Evolutionary conservation across 2,113 vertebrate species (phyloP).

Genomic region (Anarhynchus alexandrinus): DNA sequence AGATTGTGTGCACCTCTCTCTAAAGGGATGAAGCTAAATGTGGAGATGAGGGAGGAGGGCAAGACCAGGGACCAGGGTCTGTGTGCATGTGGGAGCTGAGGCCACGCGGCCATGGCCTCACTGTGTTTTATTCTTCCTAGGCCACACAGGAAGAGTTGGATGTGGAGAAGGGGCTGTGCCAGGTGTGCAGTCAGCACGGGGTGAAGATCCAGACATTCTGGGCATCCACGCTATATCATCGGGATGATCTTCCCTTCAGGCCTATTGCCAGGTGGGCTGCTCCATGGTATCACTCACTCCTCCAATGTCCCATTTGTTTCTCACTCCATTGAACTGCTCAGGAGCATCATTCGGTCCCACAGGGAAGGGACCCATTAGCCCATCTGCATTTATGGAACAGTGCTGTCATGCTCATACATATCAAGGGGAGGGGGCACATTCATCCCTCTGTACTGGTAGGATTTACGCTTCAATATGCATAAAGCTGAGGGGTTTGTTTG

Average conservation of each 20-base stretch:
- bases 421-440: neutral
- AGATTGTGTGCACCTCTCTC: neutral
- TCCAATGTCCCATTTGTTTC: neutral
- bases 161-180: constrained; percentile 74
- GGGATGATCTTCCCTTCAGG: constrained; percentile 78
- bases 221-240: constrained; percentile 80
- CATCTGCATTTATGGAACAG: neutral
- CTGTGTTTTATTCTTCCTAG: constrained; percentile 3
- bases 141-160: constrained; percentile 78
- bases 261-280: constrained; percentile 72
- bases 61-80: neutral
- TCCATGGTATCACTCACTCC: rapidly evolving
- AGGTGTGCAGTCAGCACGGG: constrained; percentile 71
- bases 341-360: neutral
- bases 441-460: neutral
- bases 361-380: neutral
- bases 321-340: neutral
- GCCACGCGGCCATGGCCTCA: neutral
- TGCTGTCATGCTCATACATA: neutral
- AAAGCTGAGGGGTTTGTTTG: neutral
- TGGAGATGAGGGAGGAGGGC: neutral
- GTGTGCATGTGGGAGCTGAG: neutral
- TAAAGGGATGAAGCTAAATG: neutral
- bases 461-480: neutral
- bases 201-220: constrained; percentile 80